These are phyloP conservation scores for Leuciscus idus DNA, from an alignment of 2,113 vertebrate genomes.

Conservation along the genomic window DNA sequence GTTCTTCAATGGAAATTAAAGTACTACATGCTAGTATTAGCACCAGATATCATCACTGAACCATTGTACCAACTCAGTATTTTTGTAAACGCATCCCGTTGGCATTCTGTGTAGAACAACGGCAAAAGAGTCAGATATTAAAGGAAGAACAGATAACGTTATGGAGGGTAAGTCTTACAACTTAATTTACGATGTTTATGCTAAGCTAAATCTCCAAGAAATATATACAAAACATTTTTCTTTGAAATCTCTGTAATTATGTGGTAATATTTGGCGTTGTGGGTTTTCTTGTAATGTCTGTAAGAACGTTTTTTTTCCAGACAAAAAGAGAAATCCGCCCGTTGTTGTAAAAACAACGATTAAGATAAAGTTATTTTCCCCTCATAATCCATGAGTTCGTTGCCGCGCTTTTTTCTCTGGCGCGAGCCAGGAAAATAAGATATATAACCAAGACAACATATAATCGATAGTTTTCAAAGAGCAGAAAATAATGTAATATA, in stretches of 20 bases:
- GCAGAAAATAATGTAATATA: neutral
- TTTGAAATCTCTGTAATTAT: constrained; percentile 34
- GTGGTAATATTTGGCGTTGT: constrained; percentile 32
- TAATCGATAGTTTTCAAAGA: constrained; percentile 8
- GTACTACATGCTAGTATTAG: neutral
- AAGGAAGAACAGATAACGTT: neutral
- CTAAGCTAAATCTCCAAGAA: neutral
- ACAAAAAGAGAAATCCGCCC: constrained; percentile 30
- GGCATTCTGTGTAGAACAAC: neutral
- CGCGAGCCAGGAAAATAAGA: neutral
- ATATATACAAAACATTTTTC: constrained; percentile 4
- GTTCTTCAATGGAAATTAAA: neutral
- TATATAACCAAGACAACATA: neutral
- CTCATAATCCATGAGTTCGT: neutral
- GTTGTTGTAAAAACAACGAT: constrained; percentile 36
- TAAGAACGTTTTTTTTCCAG: constrained; percentile 14
- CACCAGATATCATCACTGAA: neutral
- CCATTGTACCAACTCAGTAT: neutral
- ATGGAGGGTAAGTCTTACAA: neutral
- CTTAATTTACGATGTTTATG: neutral
- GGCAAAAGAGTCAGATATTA: neutral
- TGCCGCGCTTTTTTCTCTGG: constrained; percentile 9
- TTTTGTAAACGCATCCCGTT: neutral
- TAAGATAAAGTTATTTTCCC: constrained; percentile 43
- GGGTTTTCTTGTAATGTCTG: constrained; percentile 33